phyloP scores from a whole-genome alignment of 1,140 invertebrate species.

The Hylaeus volcanicus region DNA sequence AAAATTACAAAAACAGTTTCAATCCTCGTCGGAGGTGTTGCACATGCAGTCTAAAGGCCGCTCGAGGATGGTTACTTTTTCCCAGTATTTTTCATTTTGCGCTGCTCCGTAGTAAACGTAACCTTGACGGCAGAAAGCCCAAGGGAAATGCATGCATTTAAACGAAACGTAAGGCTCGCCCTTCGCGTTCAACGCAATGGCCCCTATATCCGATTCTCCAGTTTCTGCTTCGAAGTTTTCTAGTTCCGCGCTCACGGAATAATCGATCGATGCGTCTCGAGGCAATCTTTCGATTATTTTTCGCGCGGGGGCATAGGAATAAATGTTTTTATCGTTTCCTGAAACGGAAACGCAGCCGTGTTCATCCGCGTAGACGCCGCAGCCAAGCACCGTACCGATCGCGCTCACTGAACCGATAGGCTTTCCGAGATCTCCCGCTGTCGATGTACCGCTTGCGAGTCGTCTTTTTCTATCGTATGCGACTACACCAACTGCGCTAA shows the following conservation, averaged over 20 bases:
- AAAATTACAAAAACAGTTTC: not conserved
- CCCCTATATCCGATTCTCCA: slow-evolving; percentile 38
- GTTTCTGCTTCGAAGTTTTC: slow-evolving; percentile 45
- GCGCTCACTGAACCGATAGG: slow-evolving; percentile 48
- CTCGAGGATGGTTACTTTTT: slow-evolving; percentile 54
- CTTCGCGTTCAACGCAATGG: slow-evolving; percentile 45
- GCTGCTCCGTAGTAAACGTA: slow-evolving; percentile 57
- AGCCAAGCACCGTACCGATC: slow-evolving; percentile 59
- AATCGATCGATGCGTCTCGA: not conserved
- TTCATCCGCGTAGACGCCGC: slow-evolving; percentile 61
- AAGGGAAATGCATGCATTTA: slow-evolving; percentile 59
- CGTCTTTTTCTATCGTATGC: slow-evolving; percentile 55
- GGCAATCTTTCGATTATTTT: slow-evolving; percentile 49
- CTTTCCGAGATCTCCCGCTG: slow-evolving; percentile 50
- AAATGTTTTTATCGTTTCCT: slow-evolving; percentile 55
- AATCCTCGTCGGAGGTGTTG: slow-evolving; percentile 32
- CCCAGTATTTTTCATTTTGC: slow-evolving; percentile 51
- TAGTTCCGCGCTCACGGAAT: slow-evolving; percentile 36
- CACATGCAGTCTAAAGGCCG: slow-evolving; percentile 60
- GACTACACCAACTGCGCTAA: slow-evolving; percentile 57
- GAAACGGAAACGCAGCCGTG: slow-evolving; percentile 57
- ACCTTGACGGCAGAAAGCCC: slow-evolving; percentile 60
- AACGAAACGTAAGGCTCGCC: slow-evolving; percentile 53
- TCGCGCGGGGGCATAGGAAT: slow-evolving; percentile 55
- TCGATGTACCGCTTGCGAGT: slow-evolving; percentile 60